These are phyloP conservation scores for Drosophila conformis DNA, from an alignment of 2,888 invertebrate species.

Conservation along the genomic window DNA sequence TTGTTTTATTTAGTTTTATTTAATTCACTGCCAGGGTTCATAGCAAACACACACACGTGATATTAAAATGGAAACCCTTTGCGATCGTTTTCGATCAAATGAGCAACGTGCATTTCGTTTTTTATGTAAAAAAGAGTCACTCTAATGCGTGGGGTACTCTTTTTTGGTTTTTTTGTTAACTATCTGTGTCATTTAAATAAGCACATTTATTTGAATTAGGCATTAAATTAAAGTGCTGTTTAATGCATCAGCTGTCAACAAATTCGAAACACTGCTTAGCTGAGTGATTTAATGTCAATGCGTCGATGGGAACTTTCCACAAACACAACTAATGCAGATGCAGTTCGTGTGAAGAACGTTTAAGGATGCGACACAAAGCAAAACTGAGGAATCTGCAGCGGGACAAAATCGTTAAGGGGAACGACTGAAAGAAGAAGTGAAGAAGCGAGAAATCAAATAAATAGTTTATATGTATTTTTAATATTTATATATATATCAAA, in stretches of 20 bases:
- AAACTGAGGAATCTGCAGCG: not conserved
- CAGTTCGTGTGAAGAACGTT: not conserved
- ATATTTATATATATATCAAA: too few relatives aligned
- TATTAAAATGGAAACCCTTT: conserved; percentile 31
- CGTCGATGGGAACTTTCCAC: not conserved
- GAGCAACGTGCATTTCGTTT: conserved; percentile 61
- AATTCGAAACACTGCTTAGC: not conserved
- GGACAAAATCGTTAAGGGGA: not conserved
- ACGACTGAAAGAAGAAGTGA: not conserved
- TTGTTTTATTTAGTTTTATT: conserved; percentile 25
- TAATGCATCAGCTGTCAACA: conserved; percentile 16
- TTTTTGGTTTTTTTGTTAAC: conserved; percentile 13
- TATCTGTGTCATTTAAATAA: conserved; percentile 47
- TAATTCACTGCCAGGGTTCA: conserved; percentile 12
- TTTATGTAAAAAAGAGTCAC: conserved; percentile 35
- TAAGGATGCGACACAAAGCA: not conserved
- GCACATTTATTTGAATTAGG: conserved; percentile 38
- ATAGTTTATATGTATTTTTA: not conserved
- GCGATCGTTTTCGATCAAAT: conserved; percentile 38
- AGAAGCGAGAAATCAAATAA: not conserved
- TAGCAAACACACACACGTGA: conserved; percentile 47
- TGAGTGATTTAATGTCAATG: conserved; percentile 36
- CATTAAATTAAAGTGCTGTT: conserved; percentile 43
- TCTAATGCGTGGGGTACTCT: conserved; percentile 18
- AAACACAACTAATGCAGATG: not conserved